Percentiles rank a stretch among this genome's conserved stretches.
phyloP scores from a whole-genome alignment of 1,140 invertebrate genomes.

The Epicauta chinensis region DNA sequence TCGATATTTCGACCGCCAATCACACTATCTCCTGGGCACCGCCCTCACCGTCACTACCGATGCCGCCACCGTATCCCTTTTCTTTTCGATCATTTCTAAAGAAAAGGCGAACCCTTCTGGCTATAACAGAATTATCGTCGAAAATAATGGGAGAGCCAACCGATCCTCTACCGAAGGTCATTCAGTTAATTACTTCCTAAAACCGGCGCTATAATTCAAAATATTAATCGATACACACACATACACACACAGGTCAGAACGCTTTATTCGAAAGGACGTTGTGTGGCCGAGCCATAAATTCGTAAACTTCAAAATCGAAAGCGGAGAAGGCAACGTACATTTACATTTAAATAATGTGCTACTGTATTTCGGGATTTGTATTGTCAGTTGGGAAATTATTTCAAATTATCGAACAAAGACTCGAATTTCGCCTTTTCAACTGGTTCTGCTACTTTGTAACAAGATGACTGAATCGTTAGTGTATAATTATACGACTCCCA shows the following conservation, averaged over 20 bases:
- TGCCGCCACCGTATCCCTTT: background rate
- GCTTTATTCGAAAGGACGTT: background rate
- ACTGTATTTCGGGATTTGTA: too few species aligned
- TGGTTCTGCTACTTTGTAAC: too few species aligned
- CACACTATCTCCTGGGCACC: conserved; percentile 10
- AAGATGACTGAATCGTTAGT: too few species aligned
- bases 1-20: conserved; percentile 8
- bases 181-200: conserved; percentile 22
- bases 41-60: background rate
- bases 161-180: background rate
- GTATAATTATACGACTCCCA: too few species aligned
- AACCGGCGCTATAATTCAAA: conserved; percentile 20
- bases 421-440: too few species aligned
- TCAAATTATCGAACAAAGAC: too few species aligned
- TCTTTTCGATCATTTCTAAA: background rate
- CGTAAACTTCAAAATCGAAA: background rate
- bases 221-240: conserved; percentile 24
- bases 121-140: conserved; percentile 4
- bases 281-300: background rate
- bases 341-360: too few species aligned
- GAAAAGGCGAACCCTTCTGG: background rate
- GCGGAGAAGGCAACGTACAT: too few species aligned
- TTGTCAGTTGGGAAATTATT: too few species aligned
- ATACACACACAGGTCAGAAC: too few species aligned
- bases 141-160: background rate